Conservation (phyloP, 1,140 invertebrate genomes). For the Eupristina koningsbergeri region DNA sequence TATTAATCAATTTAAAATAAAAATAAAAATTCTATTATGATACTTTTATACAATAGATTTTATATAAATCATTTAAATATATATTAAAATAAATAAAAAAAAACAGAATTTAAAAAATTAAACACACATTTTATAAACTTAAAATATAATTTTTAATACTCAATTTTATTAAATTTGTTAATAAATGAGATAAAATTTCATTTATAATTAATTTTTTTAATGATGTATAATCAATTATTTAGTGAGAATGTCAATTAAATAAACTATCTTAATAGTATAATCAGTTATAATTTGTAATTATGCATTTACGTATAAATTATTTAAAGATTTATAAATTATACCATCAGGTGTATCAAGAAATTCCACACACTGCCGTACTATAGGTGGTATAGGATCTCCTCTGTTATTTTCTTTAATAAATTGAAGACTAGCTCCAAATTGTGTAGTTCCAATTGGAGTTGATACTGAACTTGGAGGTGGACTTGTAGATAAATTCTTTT, state of each 20-base stretch:
- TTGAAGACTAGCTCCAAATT: constrained; percentile 93
- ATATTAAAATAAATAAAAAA: too few species aligned
- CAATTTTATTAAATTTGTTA: neutral
- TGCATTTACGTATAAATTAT: neutral
- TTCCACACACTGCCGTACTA: constrained; percentile 90
- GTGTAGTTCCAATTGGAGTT: constrained; percentile 79
- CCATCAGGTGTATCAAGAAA: constrained; percentile 91
- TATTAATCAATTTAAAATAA: constrained; percentile 32
- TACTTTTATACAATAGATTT: neutral
- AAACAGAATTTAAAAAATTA: too few species aligned
- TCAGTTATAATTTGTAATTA: neutral
- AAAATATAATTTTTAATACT: too few species aligned
- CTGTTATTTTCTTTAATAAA: constrained; percentile 92
- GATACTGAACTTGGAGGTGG: constrained; percentile 66
- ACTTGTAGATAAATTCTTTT: constrained; percentile 69
- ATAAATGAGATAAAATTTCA: neutral
- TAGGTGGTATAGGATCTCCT: constrained; percentile 87
- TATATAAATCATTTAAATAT: too few species aligned
- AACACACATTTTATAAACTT: too few species aligned
- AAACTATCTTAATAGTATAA: neutral
- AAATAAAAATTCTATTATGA: too few species aligned
- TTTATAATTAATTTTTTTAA: neutral
- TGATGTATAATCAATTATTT: neutral
- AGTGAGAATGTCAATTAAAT: neutral
- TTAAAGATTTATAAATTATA: constrained; percentile 66